A percentile compares a stretch with the other conserved stretches of the same genome.
Conservation (phyloP, 2,113 vertebrate genomes). For the Rhynchomys soricoides region DNA sequence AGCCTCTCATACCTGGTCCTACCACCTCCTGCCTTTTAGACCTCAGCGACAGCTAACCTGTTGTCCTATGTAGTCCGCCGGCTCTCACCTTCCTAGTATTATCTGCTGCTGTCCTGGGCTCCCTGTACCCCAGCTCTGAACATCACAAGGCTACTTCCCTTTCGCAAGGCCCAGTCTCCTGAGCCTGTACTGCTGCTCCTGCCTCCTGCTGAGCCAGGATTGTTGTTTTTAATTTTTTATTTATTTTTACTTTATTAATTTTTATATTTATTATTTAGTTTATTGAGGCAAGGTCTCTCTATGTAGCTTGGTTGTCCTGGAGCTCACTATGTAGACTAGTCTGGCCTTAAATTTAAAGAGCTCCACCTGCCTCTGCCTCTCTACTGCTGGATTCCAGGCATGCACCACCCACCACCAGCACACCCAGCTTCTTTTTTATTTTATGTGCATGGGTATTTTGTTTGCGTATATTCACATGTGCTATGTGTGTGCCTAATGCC, state of each 20-base stretch:
- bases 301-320: neutral
- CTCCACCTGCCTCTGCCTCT: neutral
- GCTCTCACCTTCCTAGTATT: accelerated
- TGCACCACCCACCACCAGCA: neutral
- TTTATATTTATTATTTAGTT: neutral
- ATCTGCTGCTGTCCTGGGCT: neutral
- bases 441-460: neutral
- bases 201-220: neutral
- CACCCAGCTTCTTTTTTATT: neutral
- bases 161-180: neutral
- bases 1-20: neutral
- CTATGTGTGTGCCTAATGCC: neutral
- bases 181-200: neutral
- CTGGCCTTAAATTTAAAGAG: neutral
- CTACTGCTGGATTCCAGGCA: neutral
- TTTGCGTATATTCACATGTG: neutral
- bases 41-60: neutral
- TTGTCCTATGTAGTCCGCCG: neutral
- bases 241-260: neutral
- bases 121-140: neutral
- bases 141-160: neutral
- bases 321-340: neutral
- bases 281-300: neutral
- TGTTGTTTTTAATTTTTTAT: neutral
- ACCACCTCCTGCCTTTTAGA: neutral